These are phyloP conservation scores for Pecten maximus DNA, from an alignment of 2,888 invertebrate species.

Conservation along the genomic window DNA sequence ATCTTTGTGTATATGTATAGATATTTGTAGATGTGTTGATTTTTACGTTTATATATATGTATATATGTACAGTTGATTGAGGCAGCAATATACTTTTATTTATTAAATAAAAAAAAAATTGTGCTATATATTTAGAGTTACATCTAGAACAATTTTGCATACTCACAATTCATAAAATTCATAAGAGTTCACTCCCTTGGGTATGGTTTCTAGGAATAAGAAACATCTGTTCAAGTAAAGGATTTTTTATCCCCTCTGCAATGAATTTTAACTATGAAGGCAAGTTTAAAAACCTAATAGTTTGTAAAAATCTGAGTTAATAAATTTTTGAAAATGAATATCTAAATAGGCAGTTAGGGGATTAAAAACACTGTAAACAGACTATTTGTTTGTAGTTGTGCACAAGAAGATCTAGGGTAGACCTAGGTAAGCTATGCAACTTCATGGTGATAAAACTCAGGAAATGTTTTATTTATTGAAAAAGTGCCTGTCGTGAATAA, in stretches of 20 bases:
- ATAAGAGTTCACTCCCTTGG: not conserved
- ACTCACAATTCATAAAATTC: not conserved
- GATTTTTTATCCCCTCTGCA: no score
- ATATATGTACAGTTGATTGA: conserved; percentile 20
- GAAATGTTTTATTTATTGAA: not conserved
- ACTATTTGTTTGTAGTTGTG: not conserved
- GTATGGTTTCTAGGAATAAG: not conserved
- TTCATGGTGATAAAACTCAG: not conserved
- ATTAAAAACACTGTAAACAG: no score
- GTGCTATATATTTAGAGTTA: not conserved
- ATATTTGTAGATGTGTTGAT: not conserved
- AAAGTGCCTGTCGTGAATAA: not conserved
- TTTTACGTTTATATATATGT: conserved; percentile 27
- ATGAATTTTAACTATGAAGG: no score
- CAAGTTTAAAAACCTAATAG: no score
- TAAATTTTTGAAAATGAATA: no score
- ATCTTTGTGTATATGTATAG: not conserved
- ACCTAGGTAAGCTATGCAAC: not conserved
- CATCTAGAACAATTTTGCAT: not conserved
- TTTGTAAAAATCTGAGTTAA: no score
- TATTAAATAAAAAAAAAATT: not conserved
- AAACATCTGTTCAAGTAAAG: no score
- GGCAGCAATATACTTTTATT: conserved; percentile 11
- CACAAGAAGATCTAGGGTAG: not conserved
- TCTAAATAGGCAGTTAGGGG: no score